A percentile compares a stretch with the other conserved stretches of the same genome.
Evolutionary conservation across 2,888 invertebrate genomes (phyloP).

Genomic region (Suillia variegata): DNA sequence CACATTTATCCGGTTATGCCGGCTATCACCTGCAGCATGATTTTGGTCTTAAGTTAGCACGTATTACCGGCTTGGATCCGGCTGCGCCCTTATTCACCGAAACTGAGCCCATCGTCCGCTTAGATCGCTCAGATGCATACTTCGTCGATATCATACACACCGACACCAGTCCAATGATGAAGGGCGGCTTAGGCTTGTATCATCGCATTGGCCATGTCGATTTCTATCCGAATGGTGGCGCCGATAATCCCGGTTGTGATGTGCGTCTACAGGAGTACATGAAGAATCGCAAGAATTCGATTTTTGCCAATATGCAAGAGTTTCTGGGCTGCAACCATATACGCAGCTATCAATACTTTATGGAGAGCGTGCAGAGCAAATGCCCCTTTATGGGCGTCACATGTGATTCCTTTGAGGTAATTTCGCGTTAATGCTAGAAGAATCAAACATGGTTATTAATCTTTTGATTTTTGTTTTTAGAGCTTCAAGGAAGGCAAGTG

Average conservation of each 20-base stretch:
- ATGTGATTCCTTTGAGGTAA: constrained; percentile 78
- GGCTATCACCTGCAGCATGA: constrained; percentile 75
- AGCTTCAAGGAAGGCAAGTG: constrained; percentile 74
- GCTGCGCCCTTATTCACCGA: constrained; percentile 90
- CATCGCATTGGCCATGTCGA: constrained; percentile 87
- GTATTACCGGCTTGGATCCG: constrained; percentile 89
- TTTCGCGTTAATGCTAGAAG: constrained; percentile 27
- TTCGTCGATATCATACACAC: constrained; percentile 92
- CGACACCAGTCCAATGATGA: constrained; percentile 79
- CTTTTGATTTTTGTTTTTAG: constrained; percentile 56
- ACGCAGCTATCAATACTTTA: constrained; percentile 81
- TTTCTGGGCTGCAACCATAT: constrained; percentile 85
- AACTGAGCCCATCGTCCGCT: constrained; percentile 77
- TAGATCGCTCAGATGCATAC: constrained; percentile 84
- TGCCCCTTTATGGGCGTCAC: constrained; percentile 81
- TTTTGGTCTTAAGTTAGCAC: constrained; percentile 72
- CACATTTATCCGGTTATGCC: constrained; percentile 84
- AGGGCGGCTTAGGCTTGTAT: constrained; percentile 78
- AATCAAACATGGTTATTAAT: not conserved
- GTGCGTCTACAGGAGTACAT: constrained; percentile 69
- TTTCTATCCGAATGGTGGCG: constrained; percentile 90
- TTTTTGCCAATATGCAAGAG: constrained; percentile 66
- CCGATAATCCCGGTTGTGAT: constrained; percentile 75
- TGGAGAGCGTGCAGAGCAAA: constrained; percentile 77
- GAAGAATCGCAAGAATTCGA: constrained; percentile 66